Evolutionary conservation across 2,888 invertebrate species (phyloP).

Genomic region (Brenthis ino): DNA sequence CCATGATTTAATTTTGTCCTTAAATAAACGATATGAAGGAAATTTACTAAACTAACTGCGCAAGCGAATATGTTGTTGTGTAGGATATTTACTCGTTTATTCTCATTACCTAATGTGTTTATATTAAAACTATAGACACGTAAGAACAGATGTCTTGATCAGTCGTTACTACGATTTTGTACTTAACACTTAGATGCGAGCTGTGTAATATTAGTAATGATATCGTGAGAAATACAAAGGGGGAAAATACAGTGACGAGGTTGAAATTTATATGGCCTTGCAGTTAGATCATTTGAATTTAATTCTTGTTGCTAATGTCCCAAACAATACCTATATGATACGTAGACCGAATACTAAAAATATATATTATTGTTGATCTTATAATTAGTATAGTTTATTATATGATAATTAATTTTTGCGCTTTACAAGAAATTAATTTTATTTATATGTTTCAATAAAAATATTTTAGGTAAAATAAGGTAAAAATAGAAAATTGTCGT

Average conservation of each 20-base stretch:
- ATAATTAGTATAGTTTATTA: neutral
- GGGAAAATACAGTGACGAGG: slow-evolving; percentile 35
- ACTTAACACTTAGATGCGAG: slow-evolving; percentile 52
- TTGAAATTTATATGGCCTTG: slow-evolving; percentile 27
- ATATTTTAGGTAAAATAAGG: too few relatives aligned
- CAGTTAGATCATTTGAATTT: slow-evolving; percentile 1
- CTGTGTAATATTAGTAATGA: slow-evolving; percentile 44
- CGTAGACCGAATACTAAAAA: neutral
- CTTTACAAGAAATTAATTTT: too few relatives aligned
- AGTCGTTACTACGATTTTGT: slow-evolving; percentile 59
- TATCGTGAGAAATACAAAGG: slow-evolving; percentile 40
- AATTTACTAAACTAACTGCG: too few relatives aligned
- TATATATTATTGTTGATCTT: too few relatives aligned
- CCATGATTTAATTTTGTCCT: slow-evolving; percentile 44
- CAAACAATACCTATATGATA: neutral
- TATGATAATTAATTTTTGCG: too few relatives aligned
- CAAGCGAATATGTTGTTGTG: too few relatives aligned
- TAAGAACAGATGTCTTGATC: slow-evolving; percentile 58
- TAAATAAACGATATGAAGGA: slow-evolving; percentile 25
- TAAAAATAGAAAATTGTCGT: too few relatives aligned
- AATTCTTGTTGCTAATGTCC: neutral
- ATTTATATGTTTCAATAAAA: too few relatives aligned
- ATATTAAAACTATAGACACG: slow-evolving; percentile 56
- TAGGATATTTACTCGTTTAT: too few relatives aligned
- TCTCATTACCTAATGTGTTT: slow-evolving; percentile 46